These are phyloP conservation scores for Harmothoe impar DNA, from an alignment of 2,888 invertebrate genomes.

Conservation along the genomic window DNA sequence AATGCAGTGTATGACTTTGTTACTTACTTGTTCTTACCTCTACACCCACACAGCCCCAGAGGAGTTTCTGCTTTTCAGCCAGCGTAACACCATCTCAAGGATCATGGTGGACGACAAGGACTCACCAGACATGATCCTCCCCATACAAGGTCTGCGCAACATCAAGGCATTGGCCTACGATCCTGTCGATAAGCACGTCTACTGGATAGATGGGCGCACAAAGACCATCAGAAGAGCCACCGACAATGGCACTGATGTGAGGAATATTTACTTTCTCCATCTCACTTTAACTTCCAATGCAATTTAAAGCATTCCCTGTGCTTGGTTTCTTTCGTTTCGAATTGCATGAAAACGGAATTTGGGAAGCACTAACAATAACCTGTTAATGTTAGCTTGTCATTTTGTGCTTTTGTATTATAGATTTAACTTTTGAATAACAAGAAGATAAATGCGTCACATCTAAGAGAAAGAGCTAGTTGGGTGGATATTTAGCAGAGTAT, in stretches of 20 bases:
- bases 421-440: too few species aligned
- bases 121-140: slow-evolving; percentile 90
- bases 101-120: slow-evolving; percentile 90
- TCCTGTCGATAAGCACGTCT: slow-evolving; percentile 88
- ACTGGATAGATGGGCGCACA: slow-evolving; percentile 92
- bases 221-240: slow-evolving; percentile 91
- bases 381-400: too few species aligned
- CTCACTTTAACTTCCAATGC: too few species aligned
- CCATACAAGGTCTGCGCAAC: slow-evolving; percentile 92
- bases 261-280: neutral
- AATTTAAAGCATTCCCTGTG: too few species aligned
- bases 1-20: neutral
- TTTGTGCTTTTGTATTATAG: too few species aligned
- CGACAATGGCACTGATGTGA: slow-evolving; percentile 88
- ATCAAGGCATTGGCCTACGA: slow-evolving; percentile 95
- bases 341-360: neutral
- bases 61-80: slow-evolving; percentile 93
- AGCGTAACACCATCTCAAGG: slow-evolving; percentile 91
- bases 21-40: neutral
- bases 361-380: neutral
- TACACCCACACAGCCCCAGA: slow-evolving; percentile 88
- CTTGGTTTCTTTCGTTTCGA: neutral
- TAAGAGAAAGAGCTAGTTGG: too few species aligned
- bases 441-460: too few species aligned
- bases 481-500: too few species aligned